Conservation (phyloP, 2,113 vertebrate genomes). For the Pyxicephalus adspersus region DNA sequence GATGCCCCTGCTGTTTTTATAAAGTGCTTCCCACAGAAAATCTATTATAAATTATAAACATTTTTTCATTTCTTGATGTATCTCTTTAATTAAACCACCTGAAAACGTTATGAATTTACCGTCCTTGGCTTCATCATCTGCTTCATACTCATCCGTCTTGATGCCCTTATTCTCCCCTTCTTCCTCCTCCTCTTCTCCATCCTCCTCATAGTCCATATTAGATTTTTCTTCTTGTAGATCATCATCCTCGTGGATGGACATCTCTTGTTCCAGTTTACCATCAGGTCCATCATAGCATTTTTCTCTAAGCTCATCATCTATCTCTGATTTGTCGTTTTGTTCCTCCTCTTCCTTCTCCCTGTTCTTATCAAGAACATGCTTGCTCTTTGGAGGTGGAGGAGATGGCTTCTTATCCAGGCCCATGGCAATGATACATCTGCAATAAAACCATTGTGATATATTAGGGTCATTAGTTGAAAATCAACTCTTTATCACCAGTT, state of each 20-base stretch:
- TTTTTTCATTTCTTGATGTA: not conserved
- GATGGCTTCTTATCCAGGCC: conserved; percentile 83
- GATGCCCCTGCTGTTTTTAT: too few relatives aligned
- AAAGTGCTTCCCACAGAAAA: too few relatives aligned
- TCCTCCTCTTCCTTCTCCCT: conserved; percentile 45
- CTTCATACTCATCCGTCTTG: conserved; percentile 27
- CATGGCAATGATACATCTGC: conserved; percentile 88
- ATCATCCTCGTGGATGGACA: not conserved
- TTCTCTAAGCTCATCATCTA: not conserved
- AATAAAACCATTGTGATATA: too few relatives aligned
- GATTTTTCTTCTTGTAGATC: too few relatives aligned
- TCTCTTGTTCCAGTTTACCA: not conserved
- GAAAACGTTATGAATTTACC: conserved; percentile 12
- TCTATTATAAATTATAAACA: too few relatives aligned
- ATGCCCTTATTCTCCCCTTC: conserved; percentile 48
- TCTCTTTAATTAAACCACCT: not conserved
- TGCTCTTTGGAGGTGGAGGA: conserved; percentile 70
- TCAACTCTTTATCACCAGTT: too few relatives aligned
- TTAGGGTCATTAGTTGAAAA: too few relatives aligned
- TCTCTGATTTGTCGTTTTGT: conserved; percentile 32
- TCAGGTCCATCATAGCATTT: not conserved
- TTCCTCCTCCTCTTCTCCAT: not conserved
- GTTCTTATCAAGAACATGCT: conserved; percentile 52
- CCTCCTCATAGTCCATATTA: conserved; percentile 13
- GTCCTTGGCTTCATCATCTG: conserved; percentile 28